Conservation (phyloP, 2,888 invertebrate genomes). For the Melitaea athalia region DNA sequence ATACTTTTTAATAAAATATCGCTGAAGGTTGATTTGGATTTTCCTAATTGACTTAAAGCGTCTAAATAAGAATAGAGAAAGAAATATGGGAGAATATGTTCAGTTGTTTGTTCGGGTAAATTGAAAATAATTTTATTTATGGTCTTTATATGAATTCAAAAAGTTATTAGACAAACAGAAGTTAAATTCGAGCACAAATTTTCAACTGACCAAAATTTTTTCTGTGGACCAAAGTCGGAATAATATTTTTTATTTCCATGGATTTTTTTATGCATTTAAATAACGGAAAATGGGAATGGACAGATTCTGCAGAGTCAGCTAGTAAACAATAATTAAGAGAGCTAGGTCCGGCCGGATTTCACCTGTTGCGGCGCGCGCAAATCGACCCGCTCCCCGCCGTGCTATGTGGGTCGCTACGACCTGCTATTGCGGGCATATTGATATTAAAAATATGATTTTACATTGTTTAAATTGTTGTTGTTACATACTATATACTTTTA, state of each 20-base stretch:
- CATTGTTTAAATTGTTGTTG: not conserved
- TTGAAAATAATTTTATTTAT: too few relatives aligned
- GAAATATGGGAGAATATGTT: too few relatives aligned
- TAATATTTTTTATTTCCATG: too few relatives aligned
- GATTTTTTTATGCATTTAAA: not conserved
- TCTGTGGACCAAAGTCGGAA: too few relatives aligned
- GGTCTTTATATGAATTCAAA: too few relatives aligned
- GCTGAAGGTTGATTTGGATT: conserved; percentile 1
- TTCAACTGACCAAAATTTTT: too few relatives aligned
- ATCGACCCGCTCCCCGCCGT: conserved; percentile 61
- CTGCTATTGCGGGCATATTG: conserved; percentile 26
- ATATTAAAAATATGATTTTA: conserved; percentile 20
- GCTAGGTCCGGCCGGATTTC: conserved; percentile 34
- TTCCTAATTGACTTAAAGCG: not conserved
- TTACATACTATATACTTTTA: too few relatives aligned
- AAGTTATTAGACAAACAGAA: too few relatives aligned
- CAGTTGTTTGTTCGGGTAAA: too few relatives aligned
- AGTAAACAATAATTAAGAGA: conserved; percentile 18
- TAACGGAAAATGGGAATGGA: not conserved
- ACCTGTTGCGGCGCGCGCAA: conserved; percentile 81
- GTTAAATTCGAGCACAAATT: too few relatives aligned
- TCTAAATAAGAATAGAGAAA: not conserved
- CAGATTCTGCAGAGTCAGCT: not conserved
- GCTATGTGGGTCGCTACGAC: conserved; percentile 53
- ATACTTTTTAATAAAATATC: too few relatives aligned